Base-by-base conservation (phyloP, 2,113 vertebrate genomes). In the Platichthys flesus region DNA sequence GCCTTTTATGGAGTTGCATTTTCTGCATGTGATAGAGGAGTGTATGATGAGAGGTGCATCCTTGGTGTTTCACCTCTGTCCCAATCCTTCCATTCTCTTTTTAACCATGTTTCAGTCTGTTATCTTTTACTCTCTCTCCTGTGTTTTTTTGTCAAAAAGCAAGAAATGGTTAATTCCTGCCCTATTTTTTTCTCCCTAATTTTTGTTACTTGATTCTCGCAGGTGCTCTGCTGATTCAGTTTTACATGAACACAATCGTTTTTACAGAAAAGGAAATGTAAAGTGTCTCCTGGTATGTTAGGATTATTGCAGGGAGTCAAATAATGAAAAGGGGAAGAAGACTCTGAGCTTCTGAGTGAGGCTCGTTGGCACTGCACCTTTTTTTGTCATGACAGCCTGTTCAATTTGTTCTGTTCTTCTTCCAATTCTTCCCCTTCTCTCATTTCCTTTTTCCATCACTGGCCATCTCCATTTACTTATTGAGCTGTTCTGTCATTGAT, bases 381-480 rank as follows among this genome's bases (percentile, higher is more conserved):
- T 55, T 51, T 90, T 88, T 88, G 88, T 88, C 85, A 87, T 65
- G 67, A 89, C 77, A 74, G 78, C 74, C 81, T 85, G 78, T 88
- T 89, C 88, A 93, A 88, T 92, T 90, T 88, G 87, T 86, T 81
- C 82, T 90, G 64, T 72, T 87, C 81, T 86, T 88, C 78, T 86
- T 76, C 81, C 84, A 59, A 76, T 83, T 45, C 61, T 89, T 82
- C 70, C 74, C 72, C 51, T n/a, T 76, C 74, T 82, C 81, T 90
- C 85, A 89, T 93, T 92, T 93, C 90, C 89, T 72, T 84, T 89
- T 90, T 89, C 87, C 88, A 88, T 91, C 88, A 85, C 87, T 79
- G 76, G 89, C 82, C 85, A 85, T 92, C 89, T 90, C 92, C 87
- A 89, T 93, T 93, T 91, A 93, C 89, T 92, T 92, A 94, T 94